Conservation (phyloP, 1,140 invertebrate species). For the Ceratina calcarata region DNA sequence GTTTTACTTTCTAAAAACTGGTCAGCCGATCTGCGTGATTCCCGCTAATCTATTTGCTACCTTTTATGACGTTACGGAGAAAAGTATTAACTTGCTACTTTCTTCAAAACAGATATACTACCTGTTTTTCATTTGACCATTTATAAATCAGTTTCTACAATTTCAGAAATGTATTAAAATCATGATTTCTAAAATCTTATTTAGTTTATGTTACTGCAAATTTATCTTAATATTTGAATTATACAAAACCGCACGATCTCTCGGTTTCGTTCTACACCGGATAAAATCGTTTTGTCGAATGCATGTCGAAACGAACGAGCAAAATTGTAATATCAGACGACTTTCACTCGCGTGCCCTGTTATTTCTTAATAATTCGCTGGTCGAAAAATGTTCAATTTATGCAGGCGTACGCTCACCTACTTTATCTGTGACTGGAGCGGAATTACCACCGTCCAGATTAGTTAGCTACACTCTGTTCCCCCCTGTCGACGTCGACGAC, state of each 20-base stretch:
- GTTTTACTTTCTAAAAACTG: constrained; percentile 4
- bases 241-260: no score
- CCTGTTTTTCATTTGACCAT: neutral
- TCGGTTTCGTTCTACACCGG: no score
- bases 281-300: neutral
- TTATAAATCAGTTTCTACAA: no score
- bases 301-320: neutral
- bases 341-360: neutral
- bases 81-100: neutral
- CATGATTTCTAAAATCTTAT: no score
- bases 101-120: neutral
- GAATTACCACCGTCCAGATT: constrained; percentile 86
- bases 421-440: constrained; percentile 82
- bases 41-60: neutral
- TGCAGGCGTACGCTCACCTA: constrained; percentile 84
- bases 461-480: constrained; percentile 86
- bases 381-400: constrained; percentile 30
- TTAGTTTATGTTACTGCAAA: no score
- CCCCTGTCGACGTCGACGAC: constrained; percentile 84
- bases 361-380: neutral
- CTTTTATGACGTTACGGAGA: neutral
- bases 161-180: no score
- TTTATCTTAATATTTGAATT: no score
- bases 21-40: neutral
- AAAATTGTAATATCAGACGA: neutral